Evolutionary conservation across 2,797 vertebrate species (phyloP), one percentile per base, ranked within the genome.

Genomic region (Gephyroberyx darwinii): DNA sequence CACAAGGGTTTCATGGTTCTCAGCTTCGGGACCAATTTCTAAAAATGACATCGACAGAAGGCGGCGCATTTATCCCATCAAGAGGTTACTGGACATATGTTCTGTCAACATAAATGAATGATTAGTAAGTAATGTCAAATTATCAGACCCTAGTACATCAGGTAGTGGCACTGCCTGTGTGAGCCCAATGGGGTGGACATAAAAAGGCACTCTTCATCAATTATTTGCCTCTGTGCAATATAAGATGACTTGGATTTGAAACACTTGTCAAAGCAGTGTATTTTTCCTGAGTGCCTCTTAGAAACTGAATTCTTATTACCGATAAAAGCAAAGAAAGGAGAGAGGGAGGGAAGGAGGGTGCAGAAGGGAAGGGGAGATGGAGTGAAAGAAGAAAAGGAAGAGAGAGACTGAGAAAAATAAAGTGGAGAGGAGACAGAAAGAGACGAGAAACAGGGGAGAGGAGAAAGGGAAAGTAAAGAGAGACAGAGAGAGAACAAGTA

Each of bases 201-300:
- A 83, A 75, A 89, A 87, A 85, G 65, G 70, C 81, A 84, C 84
- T 82, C 82, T 84, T 84, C 83, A 85, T 84, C 65, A 89, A 90
- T 90, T 60, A 92, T 84, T 87, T 84, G 61, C 76, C 75, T 67
- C 56, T 79, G 73, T 43, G 65, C 68, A 58, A 57, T 72, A 80
- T 75, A 77, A 65, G 69, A 70, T 17, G 84, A 85, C 82, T 85
- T 53, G 71, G 65, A 75, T 78, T 77, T 73, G 72, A 85, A 79
- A 84, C 65, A 75, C 75, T 82, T 73, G 84, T 78, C 71, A 77
- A 66, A 89, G 82, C 55, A 75, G 1, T 52, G 74, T 50, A 14
- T 58, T 43, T 43, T 63, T 50, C 54, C 65, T 35, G 64, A 81
- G 43, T 82, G 52, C 76, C 59, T 86, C 81, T 68, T 64, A 81